Evolutionary conservation across 2,797 vertebrate genomes (phyloP).

Genomic region (Labroides dimidiatus): DNA sequence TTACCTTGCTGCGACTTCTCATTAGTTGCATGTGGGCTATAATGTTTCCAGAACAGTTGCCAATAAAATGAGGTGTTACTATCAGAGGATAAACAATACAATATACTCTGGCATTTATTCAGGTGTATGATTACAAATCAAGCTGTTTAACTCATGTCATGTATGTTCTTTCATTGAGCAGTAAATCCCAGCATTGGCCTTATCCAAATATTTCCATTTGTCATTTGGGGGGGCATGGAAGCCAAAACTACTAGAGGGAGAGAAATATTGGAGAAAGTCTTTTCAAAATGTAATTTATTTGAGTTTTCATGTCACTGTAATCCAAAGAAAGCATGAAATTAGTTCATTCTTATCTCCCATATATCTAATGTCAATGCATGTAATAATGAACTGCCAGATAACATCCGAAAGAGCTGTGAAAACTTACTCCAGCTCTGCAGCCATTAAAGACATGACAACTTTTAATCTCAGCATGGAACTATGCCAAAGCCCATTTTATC

Average conservation of each 20-base stretch:
- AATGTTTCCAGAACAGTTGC: constrained; percentile 56
- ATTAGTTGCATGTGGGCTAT: constrained; percentile 55
- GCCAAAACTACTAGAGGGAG: constrained; percentile 17
- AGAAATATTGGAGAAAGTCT: constrained; percentile 9
- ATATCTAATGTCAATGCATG: constrained; percentile 67
- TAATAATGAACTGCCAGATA: constrained; percentile 81
- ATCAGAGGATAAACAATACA: constrained; percentile 45
- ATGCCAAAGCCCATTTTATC: constrained; percentile 82
- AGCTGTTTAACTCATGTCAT: constrained; percentile 9
- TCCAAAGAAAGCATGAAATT: constrained; percentile 43
- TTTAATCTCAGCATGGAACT: constrained; percentile 83
- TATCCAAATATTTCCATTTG: constrained; percentile 44
- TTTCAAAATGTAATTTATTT: constrained; percentile 33
- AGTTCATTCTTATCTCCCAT: constrained; percentile 59
- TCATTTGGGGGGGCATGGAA: constrained; percentile 43
- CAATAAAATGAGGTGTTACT: constrained; percentile 51
- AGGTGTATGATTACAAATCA: constrained; percentile 34
- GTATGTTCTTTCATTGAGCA: constrained; percentile 16
- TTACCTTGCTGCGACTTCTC: constrained; percentile 49
- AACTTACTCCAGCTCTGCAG: constrained; percentile 70
- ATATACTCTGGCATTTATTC: constrained; percentile 37
- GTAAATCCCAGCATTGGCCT: constrained; percentile 37
- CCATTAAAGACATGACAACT: constrained; percentile 80
- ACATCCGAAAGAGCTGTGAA: constrained; percentile 69
- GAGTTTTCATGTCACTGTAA: constrained; percentile 50